Base-by-base conservation (phyloP, 2,888 invertebrate genomes). In the Dryadula phaetusa region DNA sequence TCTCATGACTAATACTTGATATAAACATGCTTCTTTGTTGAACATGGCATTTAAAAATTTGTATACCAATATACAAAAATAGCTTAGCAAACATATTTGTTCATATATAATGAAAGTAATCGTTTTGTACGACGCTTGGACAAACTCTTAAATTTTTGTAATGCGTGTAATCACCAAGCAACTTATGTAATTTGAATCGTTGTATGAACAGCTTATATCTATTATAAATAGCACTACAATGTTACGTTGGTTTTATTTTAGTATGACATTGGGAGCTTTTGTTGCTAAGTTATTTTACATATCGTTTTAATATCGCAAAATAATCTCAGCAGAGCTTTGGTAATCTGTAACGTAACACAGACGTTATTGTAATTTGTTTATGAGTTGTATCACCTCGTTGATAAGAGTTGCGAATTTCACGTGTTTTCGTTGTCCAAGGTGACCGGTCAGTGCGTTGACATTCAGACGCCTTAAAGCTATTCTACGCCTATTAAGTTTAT, bases 391-490 rank as follows among this genome's bases (percentile, higher is more conserved):
- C 68, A 72, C 70, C 70, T 70, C 64, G 61, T 67, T 66, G 72
- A 71, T 72, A 71, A 72, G 67, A 72, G 84, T 85, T 82, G 83
- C 83, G 84, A 84, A 87, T 85, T 86, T 85, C 81, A 82, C 69
- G 64, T 69, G 69, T 65, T 70, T 71, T 71, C 79, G 78, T 79
- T 78, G 74, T 80, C 80, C 90, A 90, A 89, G 90, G 90, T 90
- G 90, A 90, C 88, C 88, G 87, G 72, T 81, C 82, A 82, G 86
- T 85, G 82, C 88, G 89, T 86, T 88, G 88, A 90, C 90, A 89
- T 90, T 90, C 87, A 89, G 88, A 88, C 87, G 87, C 80, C 87
- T 87, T 85, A 42, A 65, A 40, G 22, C 49, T 47, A 47, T 42
- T 42, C 49, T 46, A 60, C 20, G 18, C 16, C 42, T 42, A 44